These are phyloP conservation scores for Trichopoda pennipes DNA, from an alignment of 2,888 invertebrate species.

Conservation along the genomic window DNA sequence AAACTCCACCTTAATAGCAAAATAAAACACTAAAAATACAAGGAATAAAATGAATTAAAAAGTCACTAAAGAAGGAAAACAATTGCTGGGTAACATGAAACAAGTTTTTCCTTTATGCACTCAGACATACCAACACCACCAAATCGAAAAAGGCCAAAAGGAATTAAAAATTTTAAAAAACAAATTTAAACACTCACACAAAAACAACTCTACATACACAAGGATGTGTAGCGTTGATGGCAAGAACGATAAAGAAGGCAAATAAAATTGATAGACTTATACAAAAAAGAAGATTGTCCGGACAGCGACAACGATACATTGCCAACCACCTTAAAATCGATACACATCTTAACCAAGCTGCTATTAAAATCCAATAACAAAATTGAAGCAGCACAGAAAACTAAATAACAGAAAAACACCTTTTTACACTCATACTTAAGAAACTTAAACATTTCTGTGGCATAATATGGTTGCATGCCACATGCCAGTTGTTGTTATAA, in stretches of 20 bases:
- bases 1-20: slow-evolving; percentile 64
- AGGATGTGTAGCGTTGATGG: slow-evolving; percentile 56
- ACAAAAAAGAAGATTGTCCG: slow-evolving; percentile 49
- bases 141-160: slow-evolving; percentile 29
- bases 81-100: slow-evolving; percentile 49
- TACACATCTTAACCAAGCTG: slow-evolving; percentile 47
- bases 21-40: slow-evolving; percentile 41
- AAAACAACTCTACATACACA: neutral
- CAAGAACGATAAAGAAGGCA: slow-evolving; percentile 63
- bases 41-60: slow-evolving; percentile 52
- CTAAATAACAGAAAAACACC: slow-evolving; percentile 41
- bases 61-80: slow-evolving; percentile 37
- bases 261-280: slow-evolving; percentile 65
- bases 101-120: slow-evolving; percentile 53
- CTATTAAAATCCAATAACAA: slow-evolving; percentile 41
- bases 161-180: slow-evolving; percentile 41
- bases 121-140: neutral
- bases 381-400: slow-evolving; percentile 38
- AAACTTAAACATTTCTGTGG: slow-evolving; percentile 22
- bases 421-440: slow-evolving; percentile 23
- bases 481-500: slow-evolving; percentile 65
- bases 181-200: slow-evolving; percentile 31
- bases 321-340: slow-evolving; percentile 26
- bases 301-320: slow-evolving; percentile 26
- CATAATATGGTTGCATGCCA: slow-evolving; percentile 67